A percentile compares a stretch with the other conserved stretches of the same genome.
Conservation (phyloP, 2,888 invertebrate species). For the Alitta virens region DNA sequence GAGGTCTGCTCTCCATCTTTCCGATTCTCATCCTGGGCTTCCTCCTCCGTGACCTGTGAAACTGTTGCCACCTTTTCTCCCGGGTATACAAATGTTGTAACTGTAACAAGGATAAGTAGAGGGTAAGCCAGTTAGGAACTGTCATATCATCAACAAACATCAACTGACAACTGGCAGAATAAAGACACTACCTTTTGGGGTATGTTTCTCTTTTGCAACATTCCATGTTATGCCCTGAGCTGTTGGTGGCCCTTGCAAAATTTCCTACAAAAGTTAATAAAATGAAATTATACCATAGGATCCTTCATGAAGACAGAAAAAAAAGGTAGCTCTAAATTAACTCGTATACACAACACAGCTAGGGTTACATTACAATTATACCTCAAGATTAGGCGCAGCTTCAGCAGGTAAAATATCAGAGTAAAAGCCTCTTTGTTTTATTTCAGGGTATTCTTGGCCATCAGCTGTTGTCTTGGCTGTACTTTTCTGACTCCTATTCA, state of each 20-base stretch:
- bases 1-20: no score
- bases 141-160: background rate
- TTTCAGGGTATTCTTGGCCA: conserved; percentile 50
- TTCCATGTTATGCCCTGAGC: conserved; percentile 50
- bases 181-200: conserved; percentile 35
- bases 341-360: no score
- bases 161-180: background rate
- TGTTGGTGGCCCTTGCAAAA: conserved; percentile 47
- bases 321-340: no score
- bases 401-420: conserved; percentile 49
- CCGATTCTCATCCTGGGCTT: conserved; percentile 11
- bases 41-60: no score
- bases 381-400: conserved; percentile 34
- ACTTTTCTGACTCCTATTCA: no score
- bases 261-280: conserved; percentile 43
- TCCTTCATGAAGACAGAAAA: no score
- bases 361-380: no score
- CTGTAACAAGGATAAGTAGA: no score
- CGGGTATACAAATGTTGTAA: conserved; percentile 27
- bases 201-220: conserved; percentile 52
- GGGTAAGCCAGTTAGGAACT: no score
- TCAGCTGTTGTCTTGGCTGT: conserved; percentile 19
- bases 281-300: no score
- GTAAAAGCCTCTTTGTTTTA: conserved; percentile 55
- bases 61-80: no score